Base-by-base conservation (phyloP, 2,888 invertebrate genomes). In the Parthenolecanium corni region DNA sequence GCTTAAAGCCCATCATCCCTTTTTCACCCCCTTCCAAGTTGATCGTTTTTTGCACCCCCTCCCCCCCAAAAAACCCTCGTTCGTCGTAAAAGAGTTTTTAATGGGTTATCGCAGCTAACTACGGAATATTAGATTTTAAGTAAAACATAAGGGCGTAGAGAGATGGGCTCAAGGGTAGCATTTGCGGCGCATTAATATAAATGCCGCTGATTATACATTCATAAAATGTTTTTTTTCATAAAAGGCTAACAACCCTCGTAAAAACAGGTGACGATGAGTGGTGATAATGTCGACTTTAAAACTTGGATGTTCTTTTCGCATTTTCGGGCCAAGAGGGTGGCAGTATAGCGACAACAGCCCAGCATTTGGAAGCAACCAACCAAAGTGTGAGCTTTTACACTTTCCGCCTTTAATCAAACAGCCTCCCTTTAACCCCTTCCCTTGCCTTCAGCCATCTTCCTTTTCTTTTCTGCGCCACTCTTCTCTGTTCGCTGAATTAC, bases 151-250 rank as follows among this genome's bases (percentile, higher is more conserved):
- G 49, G 49, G 58, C 36, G 49, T 12, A 31, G 49, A 38, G 58
- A 47, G 58, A 11, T 31, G 36, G 49, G 58, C 58, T 58, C 47
- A 38, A 58, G 46, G 58, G 38, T 36, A 49, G 47, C 38, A n/a
- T 21, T 47, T 18, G 25, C 47, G 58, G 47, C 24, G 49, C 58
- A n/a, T 58, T 58, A 58, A 36, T 49, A 58, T 58, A 49, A 58
- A 58, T 58, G 58, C n/a, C n/a, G n/a, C 58, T 58, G 58, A 58
- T 58, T 58, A 58, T 58, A 58, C 58, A 58, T 58, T 58, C 58
- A 58, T 58, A 58, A 58, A 58, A 58, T 58, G 58, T 58, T 58
- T 31, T 58, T 58, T 31, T 49, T 47, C 58, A 49, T 58, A 58
- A 58, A 52, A 49, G 58, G 58, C 58, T 58, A 58, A 58, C 58